Evolutionary conservation across 2,888 invertebrate species (phyloP), one percentile per base, ranked within the genome.

Genomic region (Drosophila tanythrix): DNA sequence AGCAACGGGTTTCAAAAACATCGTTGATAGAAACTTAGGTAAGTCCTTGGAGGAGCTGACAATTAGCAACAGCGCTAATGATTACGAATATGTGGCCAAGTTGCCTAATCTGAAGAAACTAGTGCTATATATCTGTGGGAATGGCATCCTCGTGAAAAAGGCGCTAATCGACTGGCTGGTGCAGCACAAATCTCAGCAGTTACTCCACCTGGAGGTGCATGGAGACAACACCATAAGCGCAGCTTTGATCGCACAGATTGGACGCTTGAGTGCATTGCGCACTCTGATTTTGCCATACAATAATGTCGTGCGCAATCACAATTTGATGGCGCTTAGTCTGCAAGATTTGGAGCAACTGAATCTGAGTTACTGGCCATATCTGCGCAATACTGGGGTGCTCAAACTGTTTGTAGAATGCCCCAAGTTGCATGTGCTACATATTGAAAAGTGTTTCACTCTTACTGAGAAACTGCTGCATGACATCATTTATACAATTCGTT

Each of bases 51-150:
- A 72, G 51, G 65, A 60, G 27, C 27, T 78, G 3, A 68, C 56
- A 3, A 29, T 81, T 0, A 72, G 58, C 58, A 53, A 38, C 21
- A 6, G 35, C 6, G 48, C 38, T 1, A 18, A 15, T 1, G 40
- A 33, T 3, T 80, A 80, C 40, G 81, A 78, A n/a, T 13, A 76
- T 6, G 6, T 80, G 0, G 81, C 78, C 58, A 76, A 67, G 46
- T 18, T 76, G 43, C 78, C 81, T 0, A 3, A 18, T 0, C 43
- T 78, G 2, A 81, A 46, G 40, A 78, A 77, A 15, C 52, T 78
- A 3, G 11, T 61, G 1, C 11, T 80, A 0, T 72, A 64, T 18
- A 46, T 57, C 25, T 61, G 46, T 10, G 61, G 72, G 18, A 55
- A 68, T 35, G 62, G 43, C 18, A 36, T 18, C 2, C 6, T 33